phyloP scores from a whole-genome alignment of 2,888 invertebrate species.

The Embidobia sp. region DNA sequence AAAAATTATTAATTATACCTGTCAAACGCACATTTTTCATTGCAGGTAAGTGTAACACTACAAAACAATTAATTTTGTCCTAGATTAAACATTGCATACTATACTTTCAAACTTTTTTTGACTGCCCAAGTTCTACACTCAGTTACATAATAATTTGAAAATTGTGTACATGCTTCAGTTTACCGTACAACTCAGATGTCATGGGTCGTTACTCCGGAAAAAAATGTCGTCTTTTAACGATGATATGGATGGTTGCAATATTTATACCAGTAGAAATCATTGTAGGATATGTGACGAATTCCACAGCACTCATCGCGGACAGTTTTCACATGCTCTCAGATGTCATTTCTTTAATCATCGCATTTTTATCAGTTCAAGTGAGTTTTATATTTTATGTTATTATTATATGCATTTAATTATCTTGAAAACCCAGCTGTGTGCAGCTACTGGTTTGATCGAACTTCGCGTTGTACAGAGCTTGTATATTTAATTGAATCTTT shows the following conservation, averaged over 20 bases:
- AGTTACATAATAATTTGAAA: neutral
- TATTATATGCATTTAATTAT: neutral
- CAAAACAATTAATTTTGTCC: neutral
- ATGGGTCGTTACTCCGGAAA: conserved; percentile 93
- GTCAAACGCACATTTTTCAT: neutral
- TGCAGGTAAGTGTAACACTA: neutral
- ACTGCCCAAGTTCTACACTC: neutral
- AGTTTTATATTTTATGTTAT: conserved; percentile 36
- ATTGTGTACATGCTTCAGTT: conserved; percentile 14
- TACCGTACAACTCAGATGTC: conserved; percentile 67
- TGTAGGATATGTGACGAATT: conserved; percentile 97
- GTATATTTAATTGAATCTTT: too few relatives aligned
- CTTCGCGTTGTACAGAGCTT: too few relatives aligned
- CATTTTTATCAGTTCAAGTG: conserved; percentile 97
- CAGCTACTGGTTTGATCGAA: too few relatives aligned
- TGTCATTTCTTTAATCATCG: conserved; percentile 97
- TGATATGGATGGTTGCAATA: conserved; percentile 94
- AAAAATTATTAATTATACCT: neutral
- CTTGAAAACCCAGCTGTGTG: too few relatives aligned
- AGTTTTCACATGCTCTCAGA: conserved; percentile 99
- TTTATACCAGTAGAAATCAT: conserved; percentile 98
- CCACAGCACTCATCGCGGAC: conserved; percentile 98
- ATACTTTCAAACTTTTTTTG: neutral
- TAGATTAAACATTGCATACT: too few relatives aligned
- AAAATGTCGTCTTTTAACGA: conserved; percentile 94